Conservation (phyloP, 2,113 vertebrate genomes). For the Pomatorhinus ruficollis region DNA sequence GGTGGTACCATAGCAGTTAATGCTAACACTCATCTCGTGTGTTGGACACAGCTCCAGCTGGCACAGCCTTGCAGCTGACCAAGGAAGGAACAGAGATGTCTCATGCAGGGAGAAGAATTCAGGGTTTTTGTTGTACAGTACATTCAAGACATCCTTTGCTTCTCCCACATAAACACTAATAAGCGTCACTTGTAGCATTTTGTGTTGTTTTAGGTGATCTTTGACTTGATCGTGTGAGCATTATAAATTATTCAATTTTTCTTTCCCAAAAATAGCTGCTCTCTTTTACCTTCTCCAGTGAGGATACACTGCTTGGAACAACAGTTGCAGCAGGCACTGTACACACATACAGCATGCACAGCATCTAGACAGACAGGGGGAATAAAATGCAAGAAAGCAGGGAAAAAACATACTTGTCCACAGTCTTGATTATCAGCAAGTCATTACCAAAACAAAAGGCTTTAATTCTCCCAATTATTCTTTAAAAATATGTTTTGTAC, state of each 20-base stretch:
- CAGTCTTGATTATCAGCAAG: background rate
- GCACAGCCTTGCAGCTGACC: background rate
- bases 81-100: background rate
- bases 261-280: background rate
- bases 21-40: background rate
- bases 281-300: background rate
- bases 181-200: background rate
- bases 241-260: background rate
- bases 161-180: background rate
- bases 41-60: background rate
- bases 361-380: background rate
- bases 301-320: background rate
- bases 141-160: background rate
- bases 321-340: background rate
- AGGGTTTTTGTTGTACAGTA: background rate
- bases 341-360: background rate
- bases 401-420: background rate
- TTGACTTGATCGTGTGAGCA: background rate
- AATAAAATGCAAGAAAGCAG: background rate
- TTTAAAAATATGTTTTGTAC: background rate
- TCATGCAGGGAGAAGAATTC: background rate
- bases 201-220: background rate
- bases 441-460: background rate
- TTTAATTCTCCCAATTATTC: background rate
- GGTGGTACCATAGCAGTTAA: background rate